Evolutionary conservation across 2,797 vertebrate species (phyloP).

Genomic region (Sebastes baramenuke): DNA sequence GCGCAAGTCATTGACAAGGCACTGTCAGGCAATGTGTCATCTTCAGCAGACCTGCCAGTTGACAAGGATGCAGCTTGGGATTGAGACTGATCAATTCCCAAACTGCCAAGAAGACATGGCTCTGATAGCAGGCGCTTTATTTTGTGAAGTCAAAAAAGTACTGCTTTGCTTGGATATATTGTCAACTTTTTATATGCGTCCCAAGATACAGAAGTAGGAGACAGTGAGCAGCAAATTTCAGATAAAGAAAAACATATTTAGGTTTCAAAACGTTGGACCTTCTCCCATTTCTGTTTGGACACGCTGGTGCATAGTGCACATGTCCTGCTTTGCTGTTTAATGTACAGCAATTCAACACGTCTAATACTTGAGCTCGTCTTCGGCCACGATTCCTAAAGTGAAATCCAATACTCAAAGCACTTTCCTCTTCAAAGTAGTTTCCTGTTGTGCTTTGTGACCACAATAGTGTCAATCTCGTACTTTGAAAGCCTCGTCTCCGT

Average conservation of each 20-base stretch:
- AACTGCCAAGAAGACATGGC: conserved; percentile 68
- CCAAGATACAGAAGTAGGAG: conserved; percentile 38
- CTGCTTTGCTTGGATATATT: conserved; percentile 56
- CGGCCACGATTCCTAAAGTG: conserved; percentile 71
- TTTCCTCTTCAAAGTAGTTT: conserved; percentile 82
- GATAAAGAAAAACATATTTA: not conserved
- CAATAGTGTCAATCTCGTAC: conserved; percentile 83
- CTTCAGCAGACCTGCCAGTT: conserved; percentile 75
- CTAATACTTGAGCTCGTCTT: conserved; percentile 63
- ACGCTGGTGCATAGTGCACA: conserved; percentile 14
- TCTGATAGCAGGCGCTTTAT: conserved; percentile 69
- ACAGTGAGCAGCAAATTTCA: conserved; percentile 12
- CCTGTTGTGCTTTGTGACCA: conserved; percentile 84
- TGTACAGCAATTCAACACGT: conserved; percentile 65
- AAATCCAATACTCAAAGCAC: conserved; percentile 81
- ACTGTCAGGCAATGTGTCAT: conserved; percentile 77
- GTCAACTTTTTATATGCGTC: conserved; percentile 62
- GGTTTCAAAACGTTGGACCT: conserved; percentile 53
- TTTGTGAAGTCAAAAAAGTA: conserved; percentile 58
- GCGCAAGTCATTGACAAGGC: conserved; percentile 72
- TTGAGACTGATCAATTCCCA: conserved; percentile 80
- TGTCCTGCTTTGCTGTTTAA: conserved; percentile 56
- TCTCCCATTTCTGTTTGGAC: conserved; percentile 45
- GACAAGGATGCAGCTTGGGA: conserved; percentile 72
- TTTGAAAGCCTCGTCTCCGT: conserved; percentile 78